These are phyloP conservation scores for Dryobates pubescens DNA, from an alignment of 2,797 vertebrate species.

Conservation along the genomic window DNA sequence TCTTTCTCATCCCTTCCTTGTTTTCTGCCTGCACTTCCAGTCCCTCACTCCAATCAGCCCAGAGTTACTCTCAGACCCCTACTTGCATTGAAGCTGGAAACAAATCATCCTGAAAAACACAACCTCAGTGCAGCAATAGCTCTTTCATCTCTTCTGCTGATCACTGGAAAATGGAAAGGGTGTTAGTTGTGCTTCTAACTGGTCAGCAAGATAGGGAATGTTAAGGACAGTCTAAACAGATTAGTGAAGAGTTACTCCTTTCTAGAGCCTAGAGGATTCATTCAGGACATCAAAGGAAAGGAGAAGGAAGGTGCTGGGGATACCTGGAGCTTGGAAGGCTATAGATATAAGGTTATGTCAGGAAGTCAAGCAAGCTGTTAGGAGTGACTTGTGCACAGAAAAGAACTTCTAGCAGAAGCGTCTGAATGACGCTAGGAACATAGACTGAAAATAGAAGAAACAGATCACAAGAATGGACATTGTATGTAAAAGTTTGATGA, in stretches of 20 bases:
- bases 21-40: conserved; percentile 33
- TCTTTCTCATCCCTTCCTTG: conserved; percentile 54
- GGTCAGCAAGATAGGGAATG: neutral
- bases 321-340: neutral
- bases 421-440: neutral
- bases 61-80: neutral
- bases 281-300: neutral
- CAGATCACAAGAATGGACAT: neutral
- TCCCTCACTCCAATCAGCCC: neutral
- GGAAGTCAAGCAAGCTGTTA: neutral
- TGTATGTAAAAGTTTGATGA: neutral
- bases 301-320: neutral
- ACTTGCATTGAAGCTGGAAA: neutral
- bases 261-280: neutral
- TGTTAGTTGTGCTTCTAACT: neutral
- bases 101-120: neutral
- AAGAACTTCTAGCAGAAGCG: neutral
- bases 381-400: neutral
- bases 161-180: neutral
- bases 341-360: neutral
- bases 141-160: neutral
- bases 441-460: neutral
- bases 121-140: neutral
- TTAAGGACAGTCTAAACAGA: neutral
- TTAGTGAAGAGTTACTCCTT: neutral